Evolutionary conservation across 2,888 invertebrate genomes (phyloP).

Genomic region (Prosopocoilus inquinatus): DNA sequence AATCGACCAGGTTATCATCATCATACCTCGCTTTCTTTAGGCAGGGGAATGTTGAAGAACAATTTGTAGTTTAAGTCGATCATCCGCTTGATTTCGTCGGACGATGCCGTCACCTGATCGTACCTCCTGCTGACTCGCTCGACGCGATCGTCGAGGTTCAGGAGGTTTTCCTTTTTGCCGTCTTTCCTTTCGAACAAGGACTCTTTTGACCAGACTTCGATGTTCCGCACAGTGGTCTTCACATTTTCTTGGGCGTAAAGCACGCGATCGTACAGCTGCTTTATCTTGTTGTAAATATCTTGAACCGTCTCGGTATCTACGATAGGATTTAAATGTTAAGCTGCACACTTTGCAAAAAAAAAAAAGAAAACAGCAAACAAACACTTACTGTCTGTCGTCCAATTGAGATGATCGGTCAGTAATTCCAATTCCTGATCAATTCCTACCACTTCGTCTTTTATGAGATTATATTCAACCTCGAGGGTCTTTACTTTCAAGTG

Average conservation of each 20-base stretch:
- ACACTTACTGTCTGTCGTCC: slow-evolving; percentile 75
- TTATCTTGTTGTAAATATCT: slow-evolving; percentile 64
- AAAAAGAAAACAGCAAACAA: slow-evolving; percentile 30
- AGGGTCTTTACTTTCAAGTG: slow-evolving; percentile 71
- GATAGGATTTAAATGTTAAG: not conserved
- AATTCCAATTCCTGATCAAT: slow-evolving; percentile 70
- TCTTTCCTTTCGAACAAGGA: slow-evolving; percentile 77
- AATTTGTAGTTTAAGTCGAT: slow-evolving; percentile 66
- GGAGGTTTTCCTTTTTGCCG: slow-evolving; percentile 55
- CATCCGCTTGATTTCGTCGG: slow-evolving; percentile 57
- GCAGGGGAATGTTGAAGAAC: slow-evolving; percentile 61
- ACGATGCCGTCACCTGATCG: slow-evolving; percentile 52
- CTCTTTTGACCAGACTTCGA: slow-evolving; percentile 68
- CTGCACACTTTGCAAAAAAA: slow-evolving; percentile 23
- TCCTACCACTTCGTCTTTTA: slow-evolving; percentile 71
- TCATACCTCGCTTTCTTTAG: slow-evolving; percentile 20
- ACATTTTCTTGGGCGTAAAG: slow-evolving; percentile 67
- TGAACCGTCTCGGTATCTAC: slow-evolving; percentile 68
- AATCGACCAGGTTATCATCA: not conserved
- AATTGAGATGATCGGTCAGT: slow-evolving; percentile 69
- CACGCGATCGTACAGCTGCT: slow-evolving; percentile 69
- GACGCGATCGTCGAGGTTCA: slow-evolving; percentile 58
- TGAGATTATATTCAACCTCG: slow-evolving; percentile 73
- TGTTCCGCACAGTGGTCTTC: slow-evolving; percentile 55
- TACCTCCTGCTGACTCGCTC: slow-evolving; percentile 58